Percentiles rank a stretch among this genome's conserved stretches.
Conservation (phyloP, 2,888 invertebrate genomes). For the Notodonta dromedarius region DNA sequence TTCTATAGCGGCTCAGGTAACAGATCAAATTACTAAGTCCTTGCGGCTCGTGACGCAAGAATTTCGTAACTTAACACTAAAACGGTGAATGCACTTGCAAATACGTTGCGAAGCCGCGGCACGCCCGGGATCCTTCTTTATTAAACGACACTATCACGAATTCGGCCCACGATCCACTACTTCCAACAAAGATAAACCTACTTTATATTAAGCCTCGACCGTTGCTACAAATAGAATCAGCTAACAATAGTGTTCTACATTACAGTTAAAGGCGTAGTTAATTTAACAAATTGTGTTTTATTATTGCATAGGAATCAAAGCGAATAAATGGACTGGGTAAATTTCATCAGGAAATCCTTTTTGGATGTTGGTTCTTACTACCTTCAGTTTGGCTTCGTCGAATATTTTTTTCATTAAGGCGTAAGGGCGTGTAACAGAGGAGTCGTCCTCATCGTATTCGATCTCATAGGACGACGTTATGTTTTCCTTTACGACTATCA, state of each 20-base stretch:
- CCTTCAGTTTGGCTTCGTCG: constrained; percentile 87
- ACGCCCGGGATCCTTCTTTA: constrained; percentile 63
- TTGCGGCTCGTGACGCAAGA: constrained; percentile 53
- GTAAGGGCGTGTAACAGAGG: constrained; percentile 94
- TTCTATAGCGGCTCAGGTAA: constrained; percentile 23
- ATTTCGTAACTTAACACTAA: constrained; percentile 61
- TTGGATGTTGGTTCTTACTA: constrained; percentile 89
- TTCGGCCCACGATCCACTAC: constrained; percentile 67
- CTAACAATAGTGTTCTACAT: constrained; percentile 19
- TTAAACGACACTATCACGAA: constrained; percentile 75
- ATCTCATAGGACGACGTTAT: constrained; percentile 86
- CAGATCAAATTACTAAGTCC: constrained; percentile 44
- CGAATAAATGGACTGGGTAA: constrained; percentile 95
- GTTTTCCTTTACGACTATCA: constrained; percentile 87
- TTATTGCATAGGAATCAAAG: constrained; percentile 81
- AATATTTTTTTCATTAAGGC: constrained; percentile 86
- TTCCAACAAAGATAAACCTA: constrained; percentile 63
- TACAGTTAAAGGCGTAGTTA: constrained; percentile 4
- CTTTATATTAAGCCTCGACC: constrained; percentile 39
- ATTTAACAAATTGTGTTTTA: background rate
- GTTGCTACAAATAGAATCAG: constrained; percentile 30
- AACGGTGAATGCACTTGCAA: constrained; percentile 67
- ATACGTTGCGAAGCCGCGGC: constrained; percentile 53
- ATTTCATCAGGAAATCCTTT: constrained; percentile 94
- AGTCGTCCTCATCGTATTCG: constrained; percentile 92